Base-by-base conservation (phyloP, 2,113 vertebrate species). In the Ailurus styani region DNA sequence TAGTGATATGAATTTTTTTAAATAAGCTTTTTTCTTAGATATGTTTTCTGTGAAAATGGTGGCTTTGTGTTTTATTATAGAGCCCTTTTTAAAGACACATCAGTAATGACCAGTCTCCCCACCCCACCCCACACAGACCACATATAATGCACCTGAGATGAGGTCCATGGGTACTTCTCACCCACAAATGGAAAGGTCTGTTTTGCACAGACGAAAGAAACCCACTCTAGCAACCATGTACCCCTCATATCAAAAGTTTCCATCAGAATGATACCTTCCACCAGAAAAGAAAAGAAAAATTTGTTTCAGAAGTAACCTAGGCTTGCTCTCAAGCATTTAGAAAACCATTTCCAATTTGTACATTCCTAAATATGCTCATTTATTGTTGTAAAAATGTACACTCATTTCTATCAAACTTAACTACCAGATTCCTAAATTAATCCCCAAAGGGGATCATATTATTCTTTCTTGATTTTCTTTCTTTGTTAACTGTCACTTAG, bases 191-290 rank as follows among this genome's bases (percentile, higher is more conserved):
- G 97, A 97, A 97, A 97, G 68, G 42, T 18, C 66, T 14, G 40
- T 52, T 27, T 5, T 1, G 60, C n/a, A 20, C n/a, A 1, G 85
- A 87, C 45, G 45, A 34, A 14, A 88, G 70, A 37, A 52, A 0
- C 88, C 64, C 86, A 83, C 77, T 31, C 17, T 0, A 4, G 79
- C 1, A 10, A n/a, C 55, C 62, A 8, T 6, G 6, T 0, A 5
- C 62, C 96, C 79, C 96, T 95, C 84, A 10, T 54, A 45, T 50
- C 96, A 87, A 45, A 96, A 95, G 78, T 98, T 98, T 97, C 97
- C 98, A 82, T 88, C 75, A n/a, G 68, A 50, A 37, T 9, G 86
- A 31, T 15, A n/a, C 34, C 79, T 96, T 95, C 97, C 81, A 72
- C 87, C 18, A 42, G 52, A 92, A n/a, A 55, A 86, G 42, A 95